These are phyloP conservation scores for Ameiurus melas DNA, from an alignment of 2,113 vertebrate species.

Conservation along the genomic window DNA sequence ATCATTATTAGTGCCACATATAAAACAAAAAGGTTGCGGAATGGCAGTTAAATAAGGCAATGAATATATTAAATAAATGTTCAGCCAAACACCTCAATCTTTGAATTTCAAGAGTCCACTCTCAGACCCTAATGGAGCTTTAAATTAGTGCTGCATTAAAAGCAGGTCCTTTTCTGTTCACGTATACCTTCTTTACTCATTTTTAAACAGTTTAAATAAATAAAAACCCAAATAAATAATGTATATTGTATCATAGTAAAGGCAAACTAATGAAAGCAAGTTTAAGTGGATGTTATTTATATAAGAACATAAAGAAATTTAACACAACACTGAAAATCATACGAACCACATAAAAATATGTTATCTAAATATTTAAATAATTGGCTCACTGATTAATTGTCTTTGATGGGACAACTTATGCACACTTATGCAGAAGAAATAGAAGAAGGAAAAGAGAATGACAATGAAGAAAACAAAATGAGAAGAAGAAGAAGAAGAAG, in stretches of 20 bases:
- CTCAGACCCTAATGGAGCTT: background rate
- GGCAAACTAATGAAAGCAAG: background rate
- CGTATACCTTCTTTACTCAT: background rate
- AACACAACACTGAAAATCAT: background rate
- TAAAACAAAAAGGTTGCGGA: background rate
- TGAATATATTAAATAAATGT: constrained; percentile 16
- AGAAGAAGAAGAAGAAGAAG: background rate
- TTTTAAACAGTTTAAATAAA: background rate
- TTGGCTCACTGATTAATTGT: background rate
- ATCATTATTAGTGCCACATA: constrained; percentile 9
- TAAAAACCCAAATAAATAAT: background rate
- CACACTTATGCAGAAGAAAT: background rate
- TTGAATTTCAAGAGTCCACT: background rate
- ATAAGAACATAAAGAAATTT: background rate
- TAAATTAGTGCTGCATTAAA: constrained; percentile 4
- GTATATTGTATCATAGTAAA: background rate
- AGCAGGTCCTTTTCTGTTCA: background rate
- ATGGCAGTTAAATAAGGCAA: constrained; percentile 5
- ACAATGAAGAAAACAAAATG: background rate
- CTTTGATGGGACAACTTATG: background rate
- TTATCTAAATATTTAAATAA: background rate
- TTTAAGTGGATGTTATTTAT: no score
- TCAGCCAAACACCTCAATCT: background rate
- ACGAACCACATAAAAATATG: background rate
- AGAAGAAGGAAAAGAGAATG: background rate